Base-by-base conservation (phyloP, 2,888 invertebrate genomes). In the Choristoneura rosaceana region DNA sequence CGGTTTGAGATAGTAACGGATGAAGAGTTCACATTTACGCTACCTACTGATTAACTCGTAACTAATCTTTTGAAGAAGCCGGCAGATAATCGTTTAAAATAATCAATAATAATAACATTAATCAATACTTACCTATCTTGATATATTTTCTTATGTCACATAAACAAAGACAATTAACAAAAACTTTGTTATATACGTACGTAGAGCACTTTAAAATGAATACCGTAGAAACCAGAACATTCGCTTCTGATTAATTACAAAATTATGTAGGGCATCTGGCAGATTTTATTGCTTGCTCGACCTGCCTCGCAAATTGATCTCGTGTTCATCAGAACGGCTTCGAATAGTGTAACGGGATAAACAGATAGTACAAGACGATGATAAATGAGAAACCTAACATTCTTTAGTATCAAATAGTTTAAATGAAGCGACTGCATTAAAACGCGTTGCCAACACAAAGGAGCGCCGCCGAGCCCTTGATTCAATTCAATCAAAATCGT, bases 261-360 rank as follows among this genome's bases (percentile, higher is more conserved):
- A 83, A 83, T 80, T 81, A 85, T 85, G 79, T 86, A 81, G 84
- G 79, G 75, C 85, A 78, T 76, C 78, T 80, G 74, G 81, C 76
- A 75, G 80, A 83, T 80, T 81, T 80, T 79, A 84, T 82, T 81
- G 76, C 76, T 60, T 59, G 60, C 34, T 12, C 47, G 79, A 78
- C 74, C 77, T 80, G 81, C 74, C 69, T 80, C 78, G 79, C 79
- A 79, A 82, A 82, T 81, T 80, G 80, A 81, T 78, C 75, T 75
- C 75, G 77, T 70, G 75, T 74, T 64, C 74, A 74, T 75, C 63
- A 74, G 55, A 58, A 63, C 50, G 41, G 47, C 62, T 59, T 63
- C 71, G 52, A 50, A 73, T 50, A 64, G 64, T 69, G 50, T 58
- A 68, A 68, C 55, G 41, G 43, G 63, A 55, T 67, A 63, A 68